Conservation (phyloP, 2,797 vertebrate genomes). For the Margarornis squamiger region DNA sequence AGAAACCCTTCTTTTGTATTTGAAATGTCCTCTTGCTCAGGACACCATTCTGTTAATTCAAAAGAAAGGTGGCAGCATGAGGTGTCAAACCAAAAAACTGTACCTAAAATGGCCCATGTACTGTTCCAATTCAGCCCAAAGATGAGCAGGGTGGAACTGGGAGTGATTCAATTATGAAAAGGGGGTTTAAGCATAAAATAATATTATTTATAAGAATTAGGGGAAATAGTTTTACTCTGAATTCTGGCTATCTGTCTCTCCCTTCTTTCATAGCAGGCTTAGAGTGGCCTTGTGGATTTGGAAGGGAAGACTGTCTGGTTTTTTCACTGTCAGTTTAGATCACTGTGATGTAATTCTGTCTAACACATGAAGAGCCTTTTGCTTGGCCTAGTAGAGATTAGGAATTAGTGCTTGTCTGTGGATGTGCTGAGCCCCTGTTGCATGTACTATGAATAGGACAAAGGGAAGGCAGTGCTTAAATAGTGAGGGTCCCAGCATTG, state of each 20-base stretch:
- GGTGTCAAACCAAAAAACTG: not conserved
- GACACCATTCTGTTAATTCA: not conserved
- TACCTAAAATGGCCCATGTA: not conserved
- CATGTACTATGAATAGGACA: slow-evolving; percentile 44
- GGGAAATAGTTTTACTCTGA: not conserved
- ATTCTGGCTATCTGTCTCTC: not conserved
- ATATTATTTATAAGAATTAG: slow-evolving; percentile 16
- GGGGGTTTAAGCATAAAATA: not conserved
- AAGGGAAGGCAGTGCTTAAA: slow-evolving; percentile 33
- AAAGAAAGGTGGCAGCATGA: not conserved
- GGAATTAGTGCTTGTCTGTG: slow-evolving; percentile 59
- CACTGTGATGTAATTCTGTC: slow-evolving; percentile 49
- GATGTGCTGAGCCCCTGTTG: slow-evolving; percentile 35
- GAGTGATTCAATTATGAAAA: not conserved
- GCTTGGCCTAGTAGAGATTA: slow-evolving; percentile 63
- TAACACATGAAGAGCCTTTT: slow-evolving; percentile 54
- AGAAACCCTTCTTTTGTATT: not conserved
- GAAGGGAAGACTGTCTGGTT: slow-evolving; percentile 41
- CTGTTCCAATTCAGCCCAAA: not conserved
- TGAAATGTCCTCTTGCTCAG: not conserved
- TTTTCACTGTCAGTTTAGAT: slow-evolving; percentile 62
- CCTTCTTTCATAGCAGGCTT: slow-evolving; percentile 40
- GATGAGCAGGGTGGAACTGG: not conserved
- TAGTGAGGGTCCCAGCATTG: not conserved
- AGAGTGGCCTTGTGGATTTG: slow-evolving; percentile 36